Evolutionary conservation across 2,797 vertebrate species (phyloP).

Genomic region (Syngnathus rostellatus): DNA sequence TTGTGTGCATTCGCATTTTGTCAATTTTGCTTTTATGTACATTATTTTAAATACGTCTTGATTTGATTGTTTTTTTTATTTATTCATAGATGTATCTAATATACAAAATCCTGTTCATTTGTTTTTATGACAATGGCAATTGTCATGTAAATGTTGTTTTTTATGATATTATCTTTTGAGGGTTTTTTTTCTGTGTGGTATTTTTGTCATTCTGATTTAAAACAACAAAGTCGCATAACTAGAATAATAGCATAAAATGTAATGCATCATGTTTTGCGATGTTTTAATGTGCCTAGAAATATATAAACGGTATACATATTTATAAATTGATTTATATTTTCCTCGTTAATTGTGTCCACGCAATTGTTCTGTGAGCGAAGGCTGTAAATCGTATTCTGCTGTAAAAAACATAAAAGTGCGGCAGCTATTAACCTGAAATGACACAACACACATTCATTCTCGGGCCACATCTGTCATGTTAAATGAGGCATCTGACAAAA

Average conservation of each 20-base stretch:
- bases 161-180: too few relatives aligned
- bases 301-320: neutral
- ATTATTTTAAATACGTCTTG: too few relatives aligned
- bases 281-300: too few relatives aligned
- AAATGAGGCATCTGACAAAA: neutral
- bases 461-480: slow-evolving; percentile 3
- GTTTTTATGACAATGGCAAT: too few relatives aligned
- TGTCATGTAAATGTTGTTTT: too few relatives aligned
- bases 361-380: neutral
- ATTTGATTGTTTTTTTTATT: neutral
- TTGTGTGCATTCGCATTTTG: neutral
- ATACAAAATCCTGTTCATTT: neutral
- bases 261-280: too few relatives aligned
- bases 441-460: neutral
- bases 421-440: neutral
- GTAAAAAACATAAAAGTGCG: neutral
- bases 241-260: too few relatives aligned
- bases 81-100: neutral
- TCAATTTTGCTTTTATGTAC: neutral
- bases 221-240: too few relatives aligned
- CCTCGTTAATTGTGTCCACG: neutral
- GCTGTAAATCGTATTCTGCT: neutral
- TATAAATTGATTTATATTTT: neutral
- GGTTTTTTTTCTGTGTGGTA: too few relatives aligned
- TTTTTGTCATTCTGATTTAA: too few relatives aligned